Percentiles rank a stretch among this genome's conserved stretches.
Conservation (phyloP, 2,113 vertebrate species). For the Drymodes brunneopygia region DNA sequence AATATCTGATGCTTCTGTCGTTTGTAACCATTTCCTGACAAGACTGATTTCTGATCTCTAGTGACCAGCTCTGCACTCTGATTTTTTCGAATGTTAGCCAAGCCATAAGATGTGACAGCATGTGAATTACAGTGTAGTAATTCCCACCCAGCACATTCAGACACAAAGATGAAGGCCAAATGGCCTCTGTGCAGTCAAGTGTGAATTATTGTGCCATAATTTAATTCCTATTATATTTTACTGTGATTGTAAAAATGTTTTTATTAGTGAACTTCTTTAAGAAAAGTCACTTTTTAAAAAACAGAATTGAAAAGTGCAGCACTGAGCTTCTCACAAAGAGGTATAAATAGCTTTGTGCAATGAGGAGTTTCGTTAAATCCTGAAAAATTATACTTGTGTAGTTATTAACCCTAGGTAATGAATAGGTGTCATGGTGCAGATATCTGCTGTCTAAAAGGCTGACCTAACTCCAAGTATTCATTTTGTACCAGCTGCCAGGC, state of each 20-base stretch:
- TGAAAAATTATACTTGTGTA: not conserved
- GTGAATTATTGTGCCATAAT: constrained; percentile 31
- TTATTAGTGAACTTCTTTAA: not conserved
- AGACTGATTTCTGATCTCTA: not conserved
- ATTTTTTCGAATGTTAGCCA: not conserved
- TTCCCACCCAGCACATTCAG: constrained; percentile 21
- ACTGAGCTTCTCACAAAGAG: not conserved
- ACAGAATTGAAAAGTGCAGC: not conserved
- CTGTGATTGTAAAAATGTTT: constrained; percentile 9
- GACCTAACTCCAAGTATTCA: not conserved
- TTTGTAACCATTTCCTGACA: not conserved
- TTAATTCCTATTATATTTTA: constrained; percentile 39
- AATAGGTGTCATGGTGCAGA: not conserved
- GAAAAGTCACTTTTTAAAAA: not conserved
- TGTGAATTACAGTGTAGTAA: constrained; percentile 39
- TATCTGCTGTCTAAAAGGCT: not conserved
- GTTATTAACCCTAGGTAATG: not conserved
- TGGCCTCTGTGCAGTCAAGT: constrained; percentile 23
- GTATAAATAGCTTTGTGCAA: not conserved
- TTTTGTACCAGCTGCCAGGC: not conserved
- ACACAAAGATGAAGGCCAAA: constrained; percentile 44
- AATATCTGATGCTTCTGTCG: not conserved
- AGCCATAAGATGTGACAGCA: not conserved
- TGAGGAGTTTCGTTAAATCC: not conserved
- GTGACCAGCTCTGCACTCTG: not conserved